Percentiles rank a stretch among this genome's conserved stretches.
phyloP scores from a whole-genome alignment of 2,888 invertebrate species.

The Epirrita christyi region DNA sequence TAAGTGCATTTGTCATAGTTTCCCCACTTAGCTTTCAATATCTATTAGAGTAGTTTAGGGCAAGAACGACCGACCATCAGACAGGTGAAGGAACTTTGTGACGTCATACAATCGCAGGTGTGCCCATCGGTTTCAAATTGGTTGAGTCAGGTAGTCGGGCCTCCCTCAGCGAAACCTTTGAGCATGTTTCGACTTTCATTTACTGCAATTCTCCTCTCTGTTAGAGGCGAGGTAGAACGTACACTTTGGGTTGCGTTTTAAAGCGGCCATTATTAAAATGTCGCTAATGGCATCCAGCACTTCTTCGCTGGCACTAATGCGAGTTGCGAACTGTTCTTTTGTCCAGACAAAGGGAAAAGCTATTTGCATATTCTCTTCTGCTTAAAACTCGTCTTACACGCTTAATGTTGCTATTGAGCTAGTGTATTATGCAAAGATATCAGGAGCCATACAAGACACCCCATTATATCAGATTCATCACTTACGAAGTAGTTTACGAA shows the following conservation, averaged over 20 bases:
- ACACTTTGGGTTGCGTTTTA: constrained; percentile 40
- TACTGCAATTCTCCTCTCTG: constrained; percentile 40
- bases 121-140: constrained; percentile 52
- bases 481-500: too few relatives aligned
- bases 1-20: constrained; percentile 49
- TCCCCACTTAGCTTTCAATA: constrained; percentile 46
- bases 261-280: constrained; percentile 55
- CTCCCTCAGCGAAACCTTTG: constrained; percentile 36
- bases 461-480: background rate
- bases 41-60: constrained; percentile 45
- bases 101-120: constrained; percentile 65
- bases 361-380: constrained; percentile 60
- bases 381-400: constrained; percentile 50
- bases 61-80: constrained; percentile 49
- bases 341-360: constrained; percentile 56
- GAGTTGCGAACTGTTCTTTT: constrained; percentile 63
- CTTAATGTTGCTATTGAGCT: constrained; percentile 29
- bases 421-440: constrained; percentile 20
- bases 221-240: constrained; percentile 15
- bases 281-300: constrained; percentile 54
- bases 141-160: constrained; percentile 51
- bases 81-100: constrained; percentile 69
- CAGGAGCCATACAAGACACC: background rate
- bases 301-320: constrained; percentile 59
- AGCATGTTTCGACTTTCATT: constrained; percentile 46